Conservation (phyloP, 2,888 invertebrate species). For the Aphidius colemani region DNA sequence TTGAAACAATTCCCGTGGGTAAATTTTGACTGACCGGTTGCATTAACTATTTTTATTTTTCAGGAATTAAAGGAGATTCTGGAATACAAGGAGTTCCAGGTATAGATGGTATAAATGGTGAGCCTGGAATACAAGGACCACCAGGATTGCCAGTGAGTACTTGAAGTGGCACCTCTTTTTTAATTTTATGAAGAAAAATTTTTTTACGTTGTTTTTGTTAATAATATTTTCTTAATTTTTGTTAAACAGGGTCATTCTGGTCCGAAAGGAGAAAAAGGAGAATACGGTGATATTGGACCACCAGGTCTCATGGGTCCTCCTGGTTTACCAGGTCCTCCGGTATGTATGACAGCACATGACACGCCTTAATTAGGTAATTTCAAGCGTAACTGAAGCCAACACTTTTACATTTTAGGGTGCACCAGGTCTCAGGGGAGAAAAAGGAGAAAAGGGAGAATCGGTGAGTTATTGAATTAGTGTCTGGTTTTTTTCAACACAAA, state of each 20-base stretch:
- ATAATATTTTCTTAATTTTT: background rate
- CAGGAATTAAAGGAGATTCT: constrained; percentile 75
- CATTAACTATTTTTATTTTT: background rate
- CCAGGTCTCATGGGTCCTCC: constrained; percentile 95
- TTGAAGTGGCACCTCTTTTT: no score
- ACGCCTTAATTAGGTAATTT: constrained; percentile 14
- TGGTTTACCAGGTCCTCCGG: constrained; percentile 70
- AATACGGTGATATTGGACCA: constrained; percentile 89
- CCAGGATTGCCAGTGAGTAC: constrained; percentile 78
- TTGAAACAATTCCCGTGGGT: constrained; percentile 1
- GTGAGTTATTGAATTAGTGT: constrained; percentile 64
- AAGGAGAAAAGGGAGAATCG: constrained; percentile 92
- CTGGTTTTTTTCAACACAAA: background rate
- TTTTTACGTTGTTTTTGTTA: constrained; percentile 11
- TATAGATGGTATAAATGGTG: constrained; percentile 75
- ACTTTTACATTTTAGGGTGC: constrained; percentile 66
- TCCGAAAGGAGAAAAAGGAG: constrained; percentile 86
- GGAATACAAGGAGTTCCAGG: constrained; percentile 80
- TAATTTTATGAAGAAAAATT: background rate
- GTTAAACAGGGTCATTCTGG: constrained; percentile 75
- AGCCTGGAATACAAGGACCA: constrained; percentile 84
- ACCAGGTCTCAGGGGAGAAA: constrained; percentile 87
- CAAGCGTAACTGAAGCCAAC: background rate
- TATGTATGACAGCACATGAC: constrained; percentile 38
- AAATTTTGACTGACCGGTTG: background rate